Evolutionary conservation across 2,797 vertebrate species (phyloP), one percentile per base, ranked within the genome.

Genomic region (Agapornis canus): DNA sequence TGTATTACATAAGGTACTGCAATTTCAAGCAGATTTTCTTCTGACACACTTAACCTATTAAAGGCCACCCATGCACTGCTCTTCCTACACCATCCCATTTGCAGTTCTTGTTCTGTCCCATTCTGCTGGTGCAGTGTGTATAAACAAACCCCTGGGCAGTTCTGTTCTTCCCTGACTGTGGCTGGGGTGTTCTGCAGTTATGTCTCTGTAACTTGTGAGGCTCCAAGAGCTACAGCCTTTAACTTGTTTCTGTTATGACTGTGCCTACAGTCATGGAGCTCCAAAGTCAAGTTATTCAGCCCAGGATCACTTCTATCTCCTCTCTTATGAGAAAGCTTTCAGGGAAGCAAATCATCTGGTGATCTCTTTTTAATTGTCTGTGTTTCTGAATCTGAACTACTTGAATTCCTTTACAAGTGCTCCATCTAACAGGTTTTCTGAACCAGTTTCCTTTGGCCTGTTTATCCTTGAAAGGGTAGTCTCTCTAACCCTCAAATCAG

Each of bases 1-100:
- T 64, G 26, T 65, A 82, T 96, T 96, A 95, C 27, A 59, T 95
- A 96, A 95, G 80, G 72, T 83, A 48, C 85, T 81, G 93, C 85
- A 92, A 3, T 90, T 95, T 72, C 76, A 80, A 56, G 63, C 84
- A 92, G 54, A 88, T 91, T 27, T 61, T 61, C 71, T 75, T 73
- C 89, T 96, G 84, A 71, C 82, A 92, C 75, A 52, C 69, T 92
- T 91, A 75, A 82, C 76, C 87, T 94, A 57, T 89, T 89, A 85
- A 87, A 92, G 84, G 23, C 82, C 86, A 87, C 76, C 84, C 75
- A 52, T 94, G 64, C 72, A 54, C 69, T 87, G 79, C 61, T 83
- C 70, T 93, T 87, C 89, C 86, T 86, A 85, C 78, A 71, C 84
- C 25, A 61, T 64, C 57, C 27, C 19, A 16, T 82, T 60, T 93